Evolutionary conservation across 1,140 invertebrate genomes (phyloP).

Genomic region (Lucilia cuprina): DNA sequence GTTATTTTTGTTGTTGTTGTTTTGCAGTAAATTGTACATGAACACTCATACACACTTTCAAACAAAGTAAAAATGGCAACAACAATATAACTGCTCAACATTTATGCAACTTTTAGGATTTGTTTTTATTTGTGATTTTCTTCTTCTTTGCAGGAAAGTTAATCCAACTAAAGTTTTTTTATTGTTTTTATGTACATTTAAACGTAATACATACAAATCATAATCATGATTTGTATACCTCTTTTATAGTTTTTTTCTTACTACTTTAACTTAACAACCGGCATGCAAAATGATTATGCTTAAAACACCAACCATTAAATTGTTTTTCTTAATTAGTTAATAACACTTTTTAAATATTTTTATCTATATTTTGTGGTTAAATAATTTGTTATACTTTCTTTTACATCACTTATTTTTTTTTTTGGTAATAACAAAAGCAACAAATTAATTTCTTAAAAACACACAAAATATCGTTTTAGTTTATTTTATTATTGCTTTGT

Average conservation of each 20-base stretch:
- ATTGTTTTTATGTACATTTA: not conserved
- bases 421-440: not conserved
- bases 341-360: not conserved
- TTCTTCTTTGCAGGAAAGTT: not conserved
- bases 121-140: not conserved
- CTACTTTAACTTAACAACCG: no score
- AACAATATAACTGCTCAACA: not conserved
- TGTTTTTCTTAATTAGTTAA: no score
- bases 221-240: no score
- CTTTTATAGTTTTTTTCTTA: no score
- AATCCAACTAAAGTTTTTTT: not conserved
- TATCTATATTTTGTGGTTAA: not conserved
- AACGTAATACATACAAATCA: not conserved
- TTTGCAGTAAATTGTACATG: not conserved
- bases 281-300: not conserved
- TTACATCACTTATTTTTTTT: not conserved
- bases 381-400: not conserved
- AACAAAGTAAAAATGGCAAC: not conserved
- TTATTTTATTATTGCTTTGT: not conserved
- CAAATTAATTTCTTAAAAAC: not conserved
- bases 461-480: not conserved
- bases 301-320: not conserved
- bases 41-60: not conserved
- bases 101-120: not conserved
- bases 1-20: not conserved